Evolutionary conservation across 2,888 invertebrate species (phyloP), one percentile per base, ranked within the genome.

Genomic region (Steromphala cineraria): DNA sequence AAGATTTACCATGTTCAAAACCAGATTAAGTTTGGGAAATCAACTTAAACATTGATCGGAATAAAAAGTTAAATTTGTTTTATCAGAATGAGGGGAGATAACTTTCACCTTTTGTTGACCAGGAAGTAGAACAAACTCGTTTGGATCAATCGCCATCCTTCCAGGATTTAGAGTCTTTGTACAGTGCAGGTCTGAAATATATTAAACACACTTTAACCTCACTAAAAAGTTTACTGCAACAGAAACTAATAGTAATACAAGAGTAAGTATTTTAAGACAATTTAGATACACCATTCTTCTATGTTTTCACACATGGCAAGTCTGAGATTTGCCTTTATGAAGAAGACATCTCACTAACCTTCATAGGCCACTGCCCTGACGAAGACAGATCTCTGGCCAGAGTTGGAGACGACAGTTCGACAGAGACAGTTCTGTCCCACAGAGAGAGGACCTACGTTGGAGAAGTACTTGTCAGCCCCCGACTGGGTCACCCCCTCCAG

Each of bases 361-460:
- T 81, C 78, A 78, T 81, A 88, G 53, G 79, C 52, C 8, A 84
- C 10, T 4, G 84, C 82, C 75, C 82, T 85, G 40, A 87, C 82
- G 78, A 80, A 88, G 17, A 85, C 86, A 19, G 87, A 82, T 67
- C 86, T 56, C 15, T 62, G 67, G 2, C 88, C 88, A 10, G 79
- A 80, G 79, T 88, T 88, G 36, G 81, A 80, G 17, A 88, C 52
- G 4, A 80, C 78, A 1, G 85, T 71, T 28, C 80, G 77, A n/a
- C 62, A 71, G 77, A 82, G 80, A n/a, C 76, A 71, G 24, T 82
- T 81, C 31, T 76, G 56, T 2, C 84, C 81, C 0, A 80, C 36
- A 21, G 78, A 40, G 19, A 86, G 78, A 15, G 81, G 74, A 3
- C 86, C 86, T 62, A 85, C 53, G 17, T 83, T 82, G 31, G 80